phyloP scores from a whole-genome alignment of 2,113 vertebrate species.

The Nothocercus nigrocapillus region DNA sequence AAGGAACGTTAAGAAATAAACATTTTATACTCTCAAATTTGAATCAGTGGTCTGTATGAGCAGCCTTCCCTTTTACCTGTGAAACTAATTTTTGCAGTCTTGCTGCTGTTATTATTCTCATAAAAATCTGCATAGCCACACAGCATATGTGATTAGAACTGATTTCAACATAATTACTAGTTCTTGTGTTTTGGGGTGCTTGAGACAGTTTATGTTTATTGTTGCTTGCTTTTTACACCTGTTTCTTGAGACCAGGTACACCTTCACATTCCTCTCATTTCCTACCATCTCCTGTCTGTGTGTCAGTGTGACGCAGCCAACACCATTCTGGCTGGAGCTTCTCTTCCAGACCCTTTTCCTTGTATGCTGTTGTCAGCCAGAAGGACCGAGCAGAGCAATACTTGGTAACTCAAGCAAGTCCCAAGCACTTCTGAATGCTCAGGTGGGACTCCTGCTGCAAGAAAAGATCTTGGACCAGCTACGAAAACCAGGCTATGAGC shows the following conservation, averaged over 20 bases:
- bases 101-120: background rate
- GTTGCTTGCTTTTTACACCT: background rate
- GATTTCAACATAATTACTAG: background rate
- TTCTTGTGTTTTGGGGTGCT: background rate
- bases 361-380: background rate
- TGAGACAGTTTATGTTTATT: background rate
- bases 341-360: background rate
- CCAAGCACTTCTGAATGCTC: background rate
- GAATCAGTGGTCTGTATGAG: background rate
- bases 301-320: background rate
- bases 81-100: background rate
- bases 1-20: background rate
- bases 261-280: background rate
- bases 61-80: background rate
- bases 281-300: background rate
- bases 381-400: background rate
- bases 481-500: fast-evolving
- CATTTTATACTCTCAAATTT: background rate
- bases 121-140: background rate
- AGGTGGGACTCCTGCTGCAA: background rate
- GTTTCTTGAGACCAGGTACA: background rate
- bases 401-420: fast-evolving
- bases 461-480: background rate
- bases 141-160: background rate
- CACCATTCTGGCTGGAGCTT: background rate